Base-by-base conservation (phyloP, 2,797 vertebrate genomes). In the Chaunax sp. region DNA sequence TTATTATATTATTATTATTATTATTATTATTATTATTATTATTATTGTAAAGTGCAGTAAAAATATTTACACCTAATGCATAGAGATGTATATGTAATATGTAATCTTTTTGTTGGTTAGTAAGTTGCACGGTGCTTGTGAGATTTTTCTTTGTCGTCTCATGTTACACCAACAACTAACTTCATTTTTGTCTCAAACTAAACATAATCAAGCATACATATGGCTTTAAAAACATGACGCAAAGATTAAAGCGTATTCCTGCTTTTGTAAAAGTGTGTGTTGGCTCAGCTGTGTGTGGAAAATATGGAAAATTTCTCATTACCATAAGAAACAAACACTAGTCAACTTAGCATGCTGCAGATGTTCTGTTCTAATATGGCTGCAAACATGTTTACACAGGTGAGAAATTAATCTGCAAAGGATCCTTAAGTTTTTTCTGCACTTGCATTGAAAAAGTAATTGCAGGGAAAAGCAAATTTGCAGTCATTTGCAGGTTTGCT, bases 341-440 rank as follows among this genome's bases (percentile, higher is more conserved):
- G 54, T 37, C 62, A 47, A 73, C 66, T 79, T 69, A 51, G 37
- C 26, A 50, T 55, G 63, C 55, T 59, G 23, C 50, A 59, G 47
- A 30, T 63, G 35, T 40, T 67, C 19, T 30, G 5, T 44, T 66
- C 6, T 47, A 33, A 28, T 51, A 8, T 52, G 12, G 50, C 19
- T 50, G 25, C 23, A 76, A 64, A 71, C 60, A 53, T 62, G 64
- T 66, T 77, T 54, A 77, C 40, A 78, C 33, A 46, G 74, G 59
- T 77, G 64, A 65, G 61, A 68, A 63, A 68, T 74, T 40, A 53
- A 70, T 75, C 61, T 40, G 53, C 26, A 16, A 40, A 58, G 56
- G 41, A 47, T 63, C 12, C 20, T 49, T 50, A 18, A 7, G 49
- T 50, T 69, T 75, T 56, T 66, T 44, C 66, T 28, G 69, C 0